These are phyloP conservation scores for Chauna torquata DNA, from an alignment of 2,113 vertebrate genomes.

Conservation along the genomic window DNA sequence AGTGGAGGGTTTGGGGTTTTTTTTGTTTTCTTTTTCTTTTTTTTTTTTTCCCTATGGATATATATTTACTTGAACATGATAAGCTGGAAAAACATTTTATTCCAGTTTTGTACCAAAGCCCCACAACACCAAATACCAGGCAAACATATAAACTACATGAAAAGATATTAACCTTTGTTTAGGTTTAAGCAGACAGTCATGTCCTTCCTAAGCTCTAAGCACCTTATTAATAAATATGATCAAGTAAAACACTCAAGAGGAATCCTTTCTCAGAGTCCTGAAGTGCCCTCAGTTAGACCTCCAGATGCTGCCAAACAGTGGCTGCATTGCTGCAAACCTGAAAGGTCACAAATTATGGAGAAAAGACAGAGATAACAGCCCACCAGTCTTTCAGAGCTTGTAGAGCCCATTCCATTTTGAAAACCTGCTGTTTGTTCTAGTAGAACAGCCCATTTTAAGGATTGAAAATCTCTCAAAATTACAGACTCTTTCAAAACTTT, in stretches of 20 bases:
- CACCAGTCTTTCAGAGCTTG: background rate
- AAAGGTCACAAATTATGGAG: background rate
- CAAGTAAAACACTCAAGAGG: fast-evolving
- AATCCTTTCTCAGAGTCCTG: background rate
- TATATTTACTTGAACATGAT: background rate
- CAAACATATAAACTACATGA: background rate
- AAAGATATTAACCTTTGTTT: background rate
- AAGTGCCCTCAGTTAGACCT: background rate
- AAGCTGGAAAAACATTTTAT: background rate
- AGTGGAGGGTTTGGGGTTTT: background rate
- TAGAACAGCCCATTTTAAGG: background rate
- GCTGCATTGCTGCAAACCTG: background rate
- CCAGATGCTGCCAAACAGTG: background rate
- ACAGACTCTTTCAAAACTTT: constrained; percentile 7
- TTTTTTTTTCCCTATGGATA: background rate
- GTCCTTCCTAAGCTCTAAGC: background rate
- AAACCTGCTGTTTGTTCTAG: background rate
- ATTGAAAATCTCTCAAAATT: background rate
- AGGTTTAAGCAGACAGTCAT: background rate
- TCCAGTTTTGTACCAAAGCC: background rate
- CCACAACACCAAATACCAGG: background rate
- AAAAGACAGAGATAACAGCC: background rate
- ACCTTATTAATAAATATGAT: background rate
- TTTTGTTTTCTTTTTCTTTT: background rate
- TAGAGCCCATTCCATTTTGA: background rate